Percentiles rank a stretch among this genome's conserved stretches.
These are phyloP conservation scores for Caiman crocodilus DNA, from an alignment of 2,797 vertebrate species.

Conservation along the genomic window DNA sequence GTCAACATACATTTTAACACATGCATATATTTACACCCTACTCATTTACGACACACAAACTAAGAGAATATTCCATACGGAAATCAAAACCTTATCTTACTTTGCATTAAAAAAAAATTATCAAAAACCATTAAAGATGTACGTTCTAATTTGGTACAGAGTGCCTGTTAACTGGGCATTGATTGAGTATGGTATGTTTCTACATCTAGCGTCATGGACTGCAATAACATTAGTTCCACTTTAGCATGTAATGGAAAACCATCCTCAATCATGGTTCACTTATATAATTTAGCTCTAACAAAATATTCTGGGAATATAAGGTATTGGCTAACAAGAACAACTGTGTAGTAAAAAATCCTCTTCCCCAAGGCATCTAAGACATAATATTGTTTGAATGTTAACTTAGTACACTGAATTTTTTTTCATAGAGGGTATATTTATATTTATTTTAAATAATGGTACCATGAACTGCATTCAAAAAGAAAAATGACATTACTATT, in stretches of 20 bases:
- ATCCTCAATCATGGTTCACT: neutral
- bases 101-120: neutral
- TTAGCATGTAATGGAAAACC: neutral
- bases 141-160: too few species aligned
- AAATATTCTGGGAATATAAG: neutral
- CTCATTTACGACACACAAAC: constrained; percentile 29
- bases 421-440: neutral
- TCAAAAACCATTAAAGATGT: too few species aligned
- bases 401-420: constrained; percentile 16
- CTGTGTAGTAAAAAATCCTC: neutral
- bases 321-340: neutral
- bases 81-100: constrained; percentile 1
- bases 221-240: neutral
- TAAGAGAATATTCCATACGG: neutral
- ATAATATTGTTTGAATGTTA: neutral
- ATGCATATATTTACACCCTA: neutral
- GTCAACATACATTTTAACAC: constrained; percentile 30
- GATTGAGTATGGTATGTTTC: neutral
- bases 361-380: neutral
- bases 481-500: neutral
- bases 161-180: too few species aligned
- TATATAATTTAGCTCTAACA: neutral
- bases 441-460: constrained; percentile 27
- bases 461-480: neutral
- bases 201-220: neutral